Conservation (phyloP, 2,797 vertebrate genomes). For the Pangasius krempfi region DNA sequence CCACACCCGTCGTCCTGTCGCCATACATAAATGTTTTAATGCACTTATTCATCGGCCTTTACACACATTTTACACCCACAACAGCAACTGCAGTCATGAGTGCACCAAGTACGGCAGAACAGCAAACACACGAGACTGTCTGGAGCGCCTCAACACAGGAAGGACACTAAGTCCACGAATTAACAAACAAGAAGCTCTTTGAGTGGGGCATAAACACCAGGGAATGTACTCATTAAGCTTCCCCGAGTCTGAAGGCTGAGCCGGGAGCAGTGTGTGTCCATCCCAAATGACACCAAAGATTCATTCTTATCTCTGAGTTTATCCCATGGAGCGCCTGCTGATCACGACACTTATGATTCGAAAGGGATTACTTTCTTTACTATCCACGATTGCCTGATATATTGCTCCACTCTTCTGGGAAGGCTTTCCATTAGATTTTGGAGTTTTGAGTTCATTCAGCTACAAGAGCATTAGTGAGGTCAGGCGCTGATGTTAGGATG, state of each 20-base stretch:
- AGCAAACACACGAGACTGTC: slow-evolving; percentile 53
- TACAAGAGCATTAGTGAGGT: too few species aligned
- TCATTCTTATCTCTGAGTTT: not conserved
- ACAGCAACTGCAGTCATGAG: slow-evolving; percentile 63
- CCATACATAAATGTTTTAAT: not conserved
- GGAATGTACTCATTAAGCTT: not conserved
- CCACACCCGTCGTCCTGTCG: not conserved
- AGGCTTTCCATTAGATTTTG: too few species aligned
- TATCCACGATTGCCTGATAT: not conserved
- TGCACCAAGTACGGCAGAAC: slow-evolving; percentile 54
- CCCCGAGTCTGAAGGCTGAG: not conserved
- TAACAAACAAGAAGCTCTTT: slow-evolving; percentile 66
- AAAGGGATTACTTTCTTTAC: not conserved
- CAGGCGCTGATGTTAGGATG: too few species aligned
- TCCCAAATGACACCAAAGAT: not conserved
- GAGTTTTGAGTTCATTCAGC: too few species aligned
- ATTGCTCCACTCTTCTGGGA: too few species aligned
- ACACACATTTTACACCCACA: slow-evolving; percentile 54
- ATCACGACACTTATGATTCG: not conserved
- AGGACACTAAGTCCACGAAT: slow-evolving; percentile 66
- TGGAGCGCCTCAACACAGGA: slow-evolving; percentile 56
- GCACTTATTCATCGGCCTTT: slow-evolving; percentile 42
- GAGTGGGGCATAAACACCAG: slow-evolving; percentile 35
- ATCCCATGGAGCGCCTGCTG: not conserved
- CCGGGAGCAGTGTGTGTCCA: not conserved